phyloP scores from a whole-genome alignment of 2,113 vertebrate genomes.

The Lynx canadensis region DNA sequence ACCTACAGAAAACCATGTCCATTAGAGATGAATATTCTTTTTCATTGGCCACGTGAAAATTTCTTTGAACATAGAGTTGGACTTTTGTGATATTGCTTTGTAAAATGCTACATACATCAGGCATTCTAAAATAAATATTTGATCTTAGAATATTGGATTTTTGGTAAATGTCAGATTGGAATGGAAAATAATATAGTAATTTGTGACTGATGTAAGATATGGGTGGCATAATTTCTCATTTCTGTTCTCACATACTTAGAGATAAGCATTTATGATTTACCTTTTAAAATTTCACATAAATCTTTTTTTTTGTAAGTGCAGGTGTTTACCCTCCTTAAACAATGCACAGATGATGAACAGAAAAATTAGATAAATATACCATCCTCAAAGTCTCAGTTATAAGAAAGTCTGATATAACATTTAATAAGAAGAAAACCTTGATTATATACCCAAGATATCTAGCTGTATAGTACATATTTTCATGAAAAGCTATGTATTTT shows the following conservation, averaged over 20 bases:
- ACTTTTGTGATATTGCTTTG: slow-evolving; percentile 57
- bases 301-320: slow-evolving; percentile 2
- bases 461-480: not conserved
- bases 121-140: slow-evolving; percentile 70
- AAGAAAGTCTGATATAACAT: not conserved
- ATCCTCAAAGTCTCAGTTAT: slow-evolving; percentile 32
- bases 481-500: not conserved
- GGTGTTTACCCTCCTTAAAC: not conserved
- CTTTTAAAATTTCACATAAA: not conserved
- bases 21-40: not conserved
- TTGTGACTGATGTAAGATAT: slow-evolving; percentile 18
- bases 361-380: not conserved
- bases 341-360: not conserved
- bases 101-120: slow-evolving; percentile 43
- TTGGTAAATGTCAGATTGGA: slow-evolving; percentile 63
- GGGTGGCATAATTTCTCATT: slow-evolving; percentile 15
- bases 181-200: slow-evolving; percentile 65
- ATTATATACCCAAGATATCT: not conserved
- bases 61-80: slow-evolving; percentile 32
- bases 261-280: not conserved
- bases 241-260: slow-evolving; percentile 15
- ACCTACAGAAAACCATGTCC: not conserved
- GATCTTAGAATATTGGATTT: slow-evolving; percentile 59
- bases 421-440: not conserved
- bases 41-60: slow-evolving; percentile 1